Base-by-base conservation (phyloP, 2,888 invertebrate species). In the Harpalus rubripes region DNA sequence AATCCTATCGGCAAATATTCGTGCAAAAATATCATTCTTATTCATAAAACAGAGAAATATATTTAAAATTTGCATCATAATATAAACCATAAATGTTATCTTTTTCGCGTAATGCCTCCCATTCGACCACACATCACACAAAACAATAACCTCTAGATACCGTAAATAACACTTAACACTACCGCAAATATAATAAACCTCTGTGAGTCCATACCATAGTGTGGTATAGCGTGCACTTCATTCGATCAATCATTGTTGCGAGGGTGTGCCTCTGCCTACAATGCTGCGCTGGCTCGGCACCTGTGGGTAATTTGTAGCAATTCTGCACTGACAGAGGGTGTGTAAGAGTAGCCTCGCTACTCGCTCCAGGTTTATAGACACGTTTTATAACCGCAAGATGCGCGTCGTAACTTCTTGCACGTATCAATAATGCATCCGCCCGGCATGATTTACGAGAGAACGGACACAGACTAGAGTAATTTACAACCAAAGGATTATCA, bases 251-350 rank as follows among this genome's bases (percentile, higher is more conserved):
- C 72, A 74, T 18, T 18, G 7, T 18, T 74, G 72, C 44, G 72
- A 74, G 72, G 72, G 72, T 18, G 72, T 74, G 72, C 72, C 7
- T 68, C 16, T 18, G 18, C 72, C 39, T 72, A 74, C 72, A 74
- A 74, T 74, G 18, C 68, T 16, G 16, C 68, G 39, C 68, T 44
- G 52, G 4, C 32, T 32, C n/a, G 41, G 41, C 72, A 74, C 72
- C 72, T 74, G 72, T 74, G 41, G 72, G 41, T 74, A 74, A 74
- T 74, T 74, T 74, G 72, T 74, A 74, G 72, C 72, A 74, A 74
- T 74, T 74, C 32, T 44, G 41, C 72, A 74, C 72, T 74, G 72
- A 74, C 72, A 74, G 72, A 74, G 72, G 72, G 72, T 74, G 72
- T 74, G 72, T 44, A 65, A n/a, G 52, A 74, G 72, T 74, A 74